phyloP scores from a whole-genome alignment of 2,797 vertebrate genomes.

The Coendou prehensilis region DNA sequence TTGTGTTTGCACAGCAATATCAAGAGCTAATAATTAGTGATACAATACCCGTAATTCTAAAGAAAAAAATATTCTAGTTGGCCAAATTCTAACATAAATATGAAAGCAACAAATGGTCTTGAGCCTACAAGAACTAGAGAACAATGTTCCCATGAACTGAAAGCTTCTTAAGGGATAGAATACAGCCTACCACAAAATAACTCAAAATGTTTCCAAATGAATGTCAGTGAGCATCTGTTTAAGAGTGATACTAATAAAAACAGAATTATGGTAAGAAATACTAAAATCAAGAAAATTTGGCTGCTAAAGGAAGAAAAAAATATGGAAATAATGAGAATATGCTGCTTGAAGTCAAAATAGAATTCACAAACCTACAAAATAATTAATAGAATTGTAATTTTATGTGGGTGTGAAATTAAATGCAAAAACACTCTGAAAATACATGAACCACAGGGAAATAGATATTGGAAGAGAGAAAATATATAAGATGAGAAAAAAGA shows the following conservation, averaged over 20 bases:
- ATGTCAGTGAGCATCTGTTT: neutral
- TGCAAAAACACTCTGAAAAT: neutral
- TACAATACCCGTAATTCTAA: neutral
- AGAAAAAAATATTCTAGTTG: neutral
- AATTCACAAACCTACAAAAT: constrained; percentile 5
- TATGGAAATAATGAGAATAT: neutral
- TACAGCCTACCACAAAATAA: neutral
- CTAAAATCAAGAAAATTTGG: neutral
- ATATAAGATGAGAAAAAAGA: neutral
- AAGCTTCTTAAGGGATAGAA: neutral
- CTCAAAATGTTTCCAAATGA: constrained; percentile 1
- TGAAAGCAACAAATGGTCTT: neutral
- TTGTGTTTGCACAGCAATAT: neutral
- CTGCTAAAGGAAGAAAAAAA: neutral
- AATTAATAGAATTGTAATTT: neutral
- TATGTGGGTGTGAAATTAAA: neutral
- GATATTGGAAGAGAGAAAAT: neutral
- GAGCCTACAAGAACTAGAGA: neutral
- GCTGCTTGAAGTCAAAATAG: neutral
- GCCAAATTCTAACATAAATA: constrained; percentile 8
- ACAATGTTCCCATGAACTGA: neutral
- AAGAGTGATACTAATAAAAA: constrained; percentile 16
- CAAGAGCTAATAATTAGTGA: neutral
- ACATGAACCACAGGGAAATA: neutral
- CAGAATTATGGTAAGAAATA: neutral